phyloP scores from a whole-genome alignment of 2,888 invertebrate species.

The Chrysolina haemoptera region DNA sequence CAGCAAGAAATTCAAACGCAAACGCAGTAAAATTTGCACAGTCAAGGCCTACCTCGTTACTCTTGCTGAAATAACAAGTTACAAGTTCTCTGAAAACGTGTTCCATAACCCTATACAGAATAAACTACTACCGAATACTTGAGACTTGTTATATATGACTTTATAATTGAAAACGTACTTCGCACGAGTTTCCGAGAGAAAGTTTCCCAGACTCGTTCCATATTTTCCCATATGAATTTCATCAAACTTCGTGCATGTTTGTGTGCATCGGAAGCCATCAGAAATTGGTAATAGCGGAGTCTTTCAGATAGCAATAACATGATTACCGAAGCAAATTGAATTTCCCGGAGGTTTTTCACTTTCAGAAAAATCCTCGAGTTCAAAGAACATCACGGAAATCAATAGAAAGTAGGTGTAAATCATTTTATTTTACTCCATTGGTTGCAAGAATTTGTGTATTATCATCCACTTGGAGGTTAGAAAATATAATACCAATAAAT shows the following conservation, averaged over 20 bases:
- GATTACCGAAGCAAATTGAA: not conserved
- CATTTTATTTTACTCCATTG: no score
- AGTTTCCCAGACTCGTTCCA: conserved; percentile 23
- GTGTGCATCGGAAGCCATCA: conserved; percentile 1
- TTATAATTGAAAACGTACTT: conserved; percentile 32
- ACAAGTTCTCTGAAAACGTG: conserved; percentile 27
- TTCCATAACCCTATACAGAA: conserved; percentile 24
- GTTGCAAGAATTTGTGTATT: no score
- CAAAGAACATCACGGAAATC: no score
- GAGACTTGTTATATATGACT: conserved; percentile 32
- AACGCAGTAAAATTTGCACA: conserved; percentile 29
- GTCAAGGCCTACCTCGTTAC: conserved; percentile 20
- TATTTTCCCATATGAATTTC: conserved; percentile 28
- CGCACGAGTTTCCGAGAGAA: not conserved
- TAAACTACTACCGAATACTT: conserved; percentile 35
- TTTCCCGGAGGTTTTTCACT: not conserved
- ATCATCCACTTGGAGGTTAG: no score
- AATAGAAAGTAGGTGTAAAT: no score
- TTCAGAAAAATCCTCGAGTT: no score
- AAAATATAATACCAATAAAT: no score
- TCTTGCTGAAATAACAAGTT: conserved; percentile 26
- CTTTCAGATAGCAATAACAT: not conserved
- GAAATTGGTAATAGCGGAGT: not conserved
- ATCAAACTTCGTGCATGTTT: conserved; percentile 27
- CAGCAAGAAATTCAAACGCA: conserved; percentile 15